Conservation (phyloP, 2,888 invertebrate genomes). For the Fragum whitleyi region DNA sequence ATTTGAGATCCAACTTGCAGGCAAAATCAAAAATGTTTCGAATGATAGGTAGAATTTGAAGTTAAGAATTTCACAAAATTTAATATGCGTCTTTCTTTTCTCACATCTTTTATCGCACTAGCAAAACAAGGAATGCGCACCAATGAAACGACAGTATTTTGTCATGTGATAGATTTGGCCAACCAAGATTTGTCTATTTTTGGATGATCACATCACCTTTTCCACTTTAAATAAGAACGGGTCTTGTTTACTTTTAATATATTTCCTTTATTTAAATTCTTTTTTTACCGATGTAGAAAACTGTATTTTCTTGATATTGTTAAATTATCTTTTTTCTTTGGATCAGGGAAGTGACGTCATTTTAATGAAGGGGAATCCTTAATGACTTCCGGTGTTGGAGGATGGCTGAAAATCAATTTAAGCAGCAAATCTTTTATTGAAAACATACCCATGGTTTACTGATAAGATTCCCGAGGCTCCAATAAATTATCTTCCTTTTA, state of each 20-base stretch:
- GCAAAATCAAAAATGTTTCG: too few species aligned
- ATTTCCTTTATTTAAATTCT: too few species aligned
- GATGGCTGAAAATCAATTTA: neutral
- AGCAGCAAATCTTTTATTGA: neutral
- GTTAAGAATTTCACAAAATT: too few species aligned
- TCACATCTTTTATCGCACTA: slow-evolving; percentile 51
- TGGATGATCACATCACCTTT: neutral
- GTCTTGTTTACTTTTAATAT: too few species aligned
- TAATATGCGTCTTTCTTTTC: slow-evolving; percentile 7
- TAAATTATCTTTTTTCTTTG: neutral
- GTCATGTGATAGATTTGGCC: slow-evolving; percentile 54
- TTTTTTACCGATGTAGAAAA: too few species aligned
- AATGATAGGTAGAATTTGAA: too few species aligned
- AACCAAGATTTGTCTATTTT: slow-evolving; percentile 46
- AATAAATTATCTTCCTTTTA: too few species aligned
- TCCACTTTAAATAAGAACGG: neutral
- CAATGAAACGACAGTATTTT: slow-evolving; percentile 45
- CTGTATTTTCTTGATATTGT: too few species aligned
- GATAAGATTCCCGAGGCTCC: too few species aligned
- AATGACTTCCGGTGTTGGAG: neutral
- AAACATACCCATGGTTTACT: too few species aligned
- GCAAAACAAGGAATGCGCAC: slow-evolving; percentile 55
- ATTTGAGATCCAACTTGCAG: too few species aligned
- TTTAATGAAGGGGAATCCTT: slow-evolving; percentile 8
- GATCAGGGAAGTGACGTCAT: slow-evolving; percentile 16